Conservation (phyloP, 2,888 invertebrate species). For the Cephus pygmeus region DNA sequence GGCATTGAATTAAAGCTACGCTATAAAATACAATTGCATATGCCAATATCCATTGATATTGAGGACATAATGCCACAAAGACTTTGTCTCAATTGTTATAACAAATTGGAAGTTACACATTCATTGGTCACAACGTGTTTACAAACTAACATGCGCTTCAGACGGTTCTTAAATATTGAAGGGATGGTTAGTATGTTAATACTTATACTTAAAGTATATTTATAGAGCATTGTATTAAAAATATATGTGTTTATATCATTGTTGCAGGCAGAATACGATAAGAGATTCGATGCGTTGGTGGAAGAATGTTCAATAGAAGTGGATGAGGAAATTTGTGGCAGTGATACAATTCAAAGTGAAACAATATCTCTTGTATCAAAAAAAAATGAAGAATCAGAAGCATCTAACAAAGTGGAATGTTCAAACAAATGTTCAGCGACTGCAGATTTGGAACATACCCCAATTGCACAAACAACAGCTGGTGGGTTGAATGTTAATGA, state of each 20-base stretch:
- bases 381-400: slow-evolving; percentile 19
- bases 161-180: slow-evolving; percentile 42
- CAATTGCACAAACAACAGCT: background rate
- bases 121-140: slow-evolving; percentile 41
- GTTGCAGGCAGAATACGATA: slow-evolving; percentile 42
- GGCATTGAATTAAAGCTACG: slow-evolving; percentile 40
- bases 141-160: slow-evolving; percentile 46
- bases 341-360: slow-evolving; percentile 16
- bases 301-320: slow-evolving; percentile 34
- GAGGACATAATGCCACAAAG: slow-evolving; percentile 45
- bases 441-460: slow-evolving; percentile 14
- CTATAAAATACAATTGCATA: slow-evolving; percentile 50
- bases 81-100: slow-evolving; percentile 44
- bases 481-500: slow-evolving; percentile 2
- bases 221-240: background rate
- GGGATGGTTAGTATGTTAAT: slow-evolving; percentile 32
- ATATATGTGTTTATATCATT: slow-evolving; percentile 1
- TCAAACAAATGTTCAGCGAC: slow-evolving; percentile 15
- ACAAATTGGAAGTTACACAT: slow-evolving; percentile 46
- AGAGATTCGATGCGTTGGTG: slow-evolving; percentile 37
- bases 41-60: slow-evolving; percentile 43
- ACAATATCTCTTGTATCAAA: slow-evolving; percentile 16
- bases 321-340: slow-evolving; percentile 31
- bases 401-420: slow-evolving; percentile 12
- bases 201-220: background rate